A percentile compares a stretch with the other conserved stretches of the same genome.
These are phyloP conservation scores for Leptopilina boulardi DNA, from an alignment of 1,140 invertebrate species.

Conservation along the genomic window DNA sequence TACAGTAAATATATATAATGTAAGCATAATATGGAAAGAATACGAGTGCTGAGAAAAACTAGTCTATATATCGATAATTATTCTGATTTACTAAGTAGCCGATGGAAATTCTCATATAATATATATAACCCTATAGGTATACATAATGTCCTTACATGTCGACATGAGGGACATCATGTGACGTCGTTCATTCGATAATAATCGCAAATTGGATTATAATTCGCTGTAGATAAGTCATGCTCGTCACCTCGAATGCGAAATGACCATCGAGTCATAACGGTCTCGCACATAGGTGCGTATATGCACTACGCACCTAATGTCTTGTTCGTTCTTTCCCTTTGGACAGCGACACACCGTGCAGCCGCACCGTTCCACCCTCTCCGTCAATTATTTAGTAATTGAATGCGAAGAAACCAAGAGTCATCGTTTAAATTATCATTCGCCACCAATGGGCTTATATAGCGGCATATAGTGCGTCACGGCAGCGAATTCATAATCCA, in stretches of 20 bases:
- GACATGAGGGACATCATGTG: slow-evolving; percentile 48
- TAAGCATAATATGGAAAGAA: too few relatives aligned
- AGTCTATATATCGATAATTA: background rate
- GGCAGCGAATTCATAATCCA: too few relatives aligned
- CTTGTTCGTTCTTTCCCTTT: slow-evolving; percentile 40
- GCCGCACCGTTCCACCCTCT: slow-evolving; percentile 46
- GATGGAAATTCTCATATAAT: background rate
- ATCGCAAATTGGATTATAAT: slow-evolving; percentile 77
- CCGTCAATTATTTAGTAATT: slow-evolving; percentile 75
- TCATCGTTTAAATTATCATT: slow-evolving; percentile 75
- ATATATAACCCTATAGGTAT: background rate
- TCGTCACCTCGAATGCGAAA: slow-evolving; percentile 71
- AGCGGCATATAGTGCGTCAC: too few relatives aligned
- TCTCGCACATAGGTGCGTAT: slow-evolving; percentile 46
- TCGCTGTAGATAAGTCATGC: slow-evolving; percentile 73
- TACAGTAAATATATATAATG: too few relatives aligned
- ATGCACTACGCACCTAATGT: slow-evolving; percentile 38
- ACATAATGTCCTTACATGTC: background rate
- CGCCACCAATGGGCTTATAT: slow-evolving; percentile 56
- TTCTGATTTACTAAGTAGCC: background rate
- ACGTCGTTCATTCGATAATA: slow-evolving; percentile 63
- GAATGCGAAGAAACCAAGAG: slow-evolving; percentile 72
- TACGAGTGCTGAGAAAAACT: too few relatives aligned
- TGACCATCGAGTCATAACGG: slow-evolving; percentile 55
- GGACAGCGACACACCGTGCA: slow-evolving; percentile 2